A percentile compares a stretch with the other conserved stretches of the same genome.
phyloP scores from a whole-genome alignment of 64 coral and sea anemone species.

The Cladopsammia gracilis region DNA sequence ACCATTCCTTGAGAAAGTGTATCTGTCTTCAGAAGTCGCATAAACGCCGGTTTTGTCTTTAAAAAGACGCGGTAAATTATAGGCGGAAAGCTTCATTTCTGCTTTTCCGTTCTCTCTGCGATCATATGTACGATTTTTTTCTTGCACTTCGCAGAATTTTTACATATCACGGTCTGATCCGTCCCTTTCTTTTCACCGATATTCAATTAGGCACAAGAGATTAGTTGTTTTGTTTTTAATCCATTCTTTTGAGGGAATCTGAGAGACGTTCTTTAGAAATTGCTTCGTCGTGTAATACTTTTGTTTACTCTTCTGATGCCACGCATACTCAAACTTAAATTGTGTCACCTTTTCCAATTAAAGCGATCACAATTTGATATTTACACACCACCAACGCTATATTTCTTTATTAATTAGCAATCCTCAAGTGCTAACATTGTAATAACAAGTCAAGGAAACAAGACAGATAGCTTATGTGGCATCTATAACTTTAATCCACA shows the following conservation, averaged over 20 bases:
- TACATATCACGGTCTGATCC: background rate
- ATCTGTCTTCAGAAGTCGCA: background rate
- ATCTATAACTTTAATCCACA: too few relatives aligned
- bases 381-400: too few relatives aligned
- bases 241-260: background rate
- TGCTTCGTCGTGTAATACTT: background rate
- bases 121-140: background rate
- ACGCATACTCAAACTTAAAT: background rate
- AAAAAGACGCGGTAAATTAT: background rate
- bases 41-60: background rate
- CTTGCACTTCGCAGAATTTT: too few relatives aligned
- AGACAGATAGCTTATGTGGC: too few relatives aligned
- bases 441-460: too few relatives aligned
- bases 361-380: background rate
- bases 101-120: background rate
- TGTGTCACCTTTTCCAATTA: background rate
- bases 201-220: slow-evolving; percentile 14
- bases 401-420: too few relatives aligned
- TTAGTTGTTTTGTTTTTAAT: background rate
- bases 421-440: too few relatives aligned
- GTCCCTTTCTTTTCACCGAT: background rate
- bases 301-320: background rate
- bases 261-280: background rate
- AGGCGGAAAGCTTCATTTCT: background rate
- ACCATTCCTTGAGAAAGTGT: background rate